phyloP scores from a whole-genome alignment of 2,113 vertebrate genomes.

The Osmerus mordax region DNA sequence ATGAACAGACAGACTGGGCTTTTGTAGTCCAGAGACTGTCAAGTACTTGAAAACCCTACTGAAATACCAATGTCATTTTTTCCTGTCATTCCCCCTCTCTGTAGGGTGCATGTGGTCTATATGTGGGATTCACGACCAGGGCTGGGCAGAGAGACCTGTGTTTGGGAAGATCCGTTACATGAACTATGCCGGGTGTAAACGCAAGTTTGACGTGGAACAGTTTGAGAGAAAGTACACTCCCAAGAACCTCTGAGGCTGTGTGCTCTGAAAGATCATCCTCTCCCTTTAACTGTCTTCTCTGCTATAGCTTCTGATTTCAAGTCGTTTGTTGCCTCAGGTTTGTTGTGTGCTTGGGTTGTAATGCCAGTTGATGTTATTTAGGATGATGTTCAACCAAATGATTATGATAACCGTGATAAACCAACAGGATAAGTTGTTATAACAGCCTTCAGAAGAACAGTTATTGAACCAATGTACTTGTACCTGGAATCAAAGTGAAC shows the following conservation, averaged over 20 bases:
- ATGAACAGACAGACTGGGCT: no score
- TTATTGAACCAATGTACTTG: no score
- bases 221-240: slow-evolving; percentile 77
- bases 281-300: no score
- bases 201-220: slow-evolving; percentile 80
- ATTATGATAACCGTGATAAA: no score
- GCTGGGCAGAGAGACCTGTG: slow-evolving; percentile 78
- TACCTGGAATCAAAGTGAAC: no score
- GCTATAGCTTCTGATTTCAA: no score
- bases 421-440: no score
- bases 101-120: slow-evolving; percentile 90
- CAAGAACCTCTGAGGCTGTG: slow-evolving; percentile 27
- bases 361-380: no score
- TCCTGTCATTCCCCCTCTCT: not conserved
- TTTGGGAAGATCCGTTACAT: slow-evolving; percentile 91
- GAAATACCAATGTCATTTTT: not conserved
- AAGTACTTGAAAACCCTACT: not conserved
- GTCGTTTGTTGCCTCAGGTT: no score
- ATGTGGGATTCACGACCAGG: slow-evolving; percentile 85
- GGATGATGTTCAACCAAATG: no score
- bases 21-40: not conserved
- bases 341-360: no score
- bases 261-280: not conserved
- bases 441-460: no score
- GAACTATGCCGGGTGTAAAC: slow-evolving; percentile 87